Base-by-base conservation (phyloP, 2,113 vertebrate species). In the Phyllostomus discolor region DNA sequence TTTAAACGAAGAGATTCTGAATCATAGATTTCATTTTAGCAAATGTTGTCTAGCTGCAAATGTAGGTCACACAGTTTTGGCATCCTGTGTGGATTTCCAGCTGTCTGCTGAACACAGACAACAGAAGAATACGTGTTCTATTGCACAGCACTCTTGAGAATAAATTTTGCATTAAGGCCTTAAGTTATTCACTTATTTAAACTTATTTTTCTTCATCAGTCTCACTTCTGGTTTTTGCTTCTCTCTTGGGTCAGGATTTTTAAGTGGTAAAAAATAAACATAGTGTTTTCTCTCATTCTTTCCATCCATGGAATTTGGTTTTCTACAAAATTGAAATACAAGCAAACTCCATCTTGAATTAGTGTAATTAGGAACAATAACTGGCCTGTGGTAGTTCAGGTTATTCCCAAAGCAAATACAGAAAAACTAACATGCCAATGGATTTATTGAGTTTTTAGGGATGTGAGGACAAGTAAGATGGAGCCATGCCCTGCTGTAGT, bases 1-100 rank as follows among this genome's bases (percentile, higher is more conserved):
- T 84, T 57, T 52, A 70, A 82, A 76, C 64, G 22, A 92, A 97
- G 97, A 93, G 78, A 92, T 52, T 76, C 38, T 33, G 43, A 93
- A 95, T 91, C 95, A 94, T 95, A 85, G 88, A 94, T 96, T 98
- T 97, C 93, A 97, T 97, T 95, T 95, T 91, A 94, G 93, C 69
- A 95, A 97, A 96, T 85, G 69, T 88, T 7, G 94, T 95, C 69
- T 95, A 69, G 66, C 79, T 95, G 93, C 73, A 94, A 64, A 97
- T 88, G 88, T 93, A 95, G 97, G 87, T 97, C 95, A 76, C 91
- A 79, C 19, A 48, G 88, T 26, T 94, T 89, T 96, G 96, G 91
- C 95, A 80, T 76, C 95, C 73, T 62, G 78, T 93, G 90, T 95
- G 94, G 93, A 85, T 96, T 95, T 96, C 96, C 97, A 95, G 96